These are phyloP conservation scores for Muscicapa comitata DNA, from an alignment of 2,797 vertebrate species.

Conservation along the genomic window DNA sequence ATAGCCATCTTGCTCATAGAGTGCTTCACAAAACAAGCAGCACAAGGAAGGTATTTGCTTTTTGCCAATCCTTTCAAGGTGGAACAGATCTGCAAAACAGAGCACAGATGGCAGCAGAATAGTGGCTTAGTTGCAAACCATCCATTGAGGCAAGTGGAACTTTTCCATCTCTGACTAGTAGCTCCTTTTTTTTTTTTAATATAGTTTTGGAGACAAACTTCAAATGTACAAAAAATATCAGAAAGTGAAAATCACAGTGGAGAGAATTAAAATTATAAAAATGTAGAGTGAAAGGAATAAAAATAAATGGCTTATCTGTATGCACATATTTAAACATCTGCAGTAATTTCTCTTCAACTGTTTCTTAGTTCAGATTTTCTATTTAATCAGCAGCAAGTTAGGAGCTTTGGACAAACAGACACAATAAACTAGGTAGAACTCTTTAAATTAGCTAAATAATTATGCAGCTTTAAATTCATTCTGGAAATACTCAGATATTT, in stretches of 20 bases:
- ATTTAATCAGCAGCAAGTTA: not conserved
- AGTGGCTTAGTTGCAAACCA: constrained; percentile 1
- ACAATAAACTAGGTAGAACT: not conserved
- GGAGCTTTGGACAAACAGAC: not conserved
- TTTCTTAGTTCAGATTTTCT: not conserved
- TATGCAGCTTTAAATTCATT: not conserved
- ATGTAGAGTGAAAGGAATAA: not conserved
- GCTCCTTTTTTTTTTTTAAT: not conserved
- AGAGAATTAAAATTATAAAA: not conserved
- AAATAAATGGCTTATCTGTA: not conserved
- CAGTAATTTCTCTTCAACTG: not conserved
- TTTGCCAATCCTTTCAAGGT: not conserved
- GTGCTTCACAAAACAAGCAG: not conserved
- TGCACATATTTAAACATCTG: not conserved
- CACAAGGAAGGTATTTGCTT: constrained; percentile 46
- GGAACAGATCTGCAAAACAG: not conserved
- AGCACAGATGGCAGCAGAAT: constrained; percentile 26
- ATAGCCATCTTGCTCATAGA: not conserved
- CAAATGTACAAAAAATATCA: not conserved
- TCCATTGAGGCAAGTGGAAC: not conserved
- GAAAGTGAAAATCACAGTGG: not conserved
- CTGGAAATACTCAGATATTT: not conserved
- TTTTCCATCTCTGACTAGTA: not conserved
- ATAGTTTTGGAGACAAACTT: not conserved
- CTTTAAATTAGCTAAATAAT: not conserved